A percentile compares a stretch with the other conserved stretches of the same genome.
Evolutionary conservation across 2,888 invertebrate genomes (phyloP).

Genomic region (Halictus ligatus): DNA sequence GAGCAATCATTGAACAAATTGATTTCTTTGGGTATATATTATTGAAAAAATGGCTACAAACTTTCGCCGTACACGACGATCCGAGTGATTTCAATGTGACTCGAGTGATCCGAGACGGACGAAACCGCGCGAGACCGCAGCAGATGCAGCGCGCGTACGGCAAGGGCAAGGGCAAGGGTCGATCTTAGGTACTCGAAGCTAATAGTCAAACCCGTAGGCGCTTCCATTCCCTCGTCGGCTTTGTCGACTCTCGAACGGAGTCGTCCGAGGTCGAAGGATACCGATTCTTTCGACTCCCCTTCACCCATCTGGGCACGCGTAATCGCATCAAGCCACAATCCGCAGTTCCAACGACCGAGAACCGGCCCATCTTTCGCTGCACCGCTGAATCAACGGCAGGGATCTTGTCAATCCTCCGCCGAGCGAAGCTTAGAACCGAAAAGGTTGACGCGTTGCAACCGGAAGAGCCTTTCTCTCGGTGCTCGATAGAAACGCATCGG

Average conservation of each 20-base stretch:
- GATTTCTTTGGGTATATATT: no score
- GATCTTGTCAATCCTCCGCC: no score
- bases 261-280: background rate
- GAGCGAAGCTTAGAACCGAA: no score
- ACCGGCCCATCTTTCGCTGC: background rate
- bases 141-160: no score
- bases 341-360: background rate
- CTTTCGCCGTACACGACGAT: background rate
- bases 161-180: no score
- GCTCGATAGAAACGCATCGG: background rate
- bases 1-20: no score
- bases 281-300: no score
- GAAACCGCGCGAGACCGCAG: background rate
- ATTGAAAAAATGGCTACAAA: no score
- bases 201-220: conserved; percentile 26
- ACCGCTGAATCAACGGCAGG: no score
- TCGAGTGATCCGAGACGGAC: background rate
- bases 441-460: no score
- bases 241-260: background rate
- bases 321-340: background rate
- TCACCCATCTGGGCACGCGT: background rate
- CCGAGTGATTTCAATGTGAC: conserved; percentile 40
- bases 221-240: background rate
- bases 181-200: conserved; percentile 55
- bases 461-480: no score